phyloP scores from a whole-genome alignment of 2,797 vertebrate species.

The Cyclura pinguis region DNA sequence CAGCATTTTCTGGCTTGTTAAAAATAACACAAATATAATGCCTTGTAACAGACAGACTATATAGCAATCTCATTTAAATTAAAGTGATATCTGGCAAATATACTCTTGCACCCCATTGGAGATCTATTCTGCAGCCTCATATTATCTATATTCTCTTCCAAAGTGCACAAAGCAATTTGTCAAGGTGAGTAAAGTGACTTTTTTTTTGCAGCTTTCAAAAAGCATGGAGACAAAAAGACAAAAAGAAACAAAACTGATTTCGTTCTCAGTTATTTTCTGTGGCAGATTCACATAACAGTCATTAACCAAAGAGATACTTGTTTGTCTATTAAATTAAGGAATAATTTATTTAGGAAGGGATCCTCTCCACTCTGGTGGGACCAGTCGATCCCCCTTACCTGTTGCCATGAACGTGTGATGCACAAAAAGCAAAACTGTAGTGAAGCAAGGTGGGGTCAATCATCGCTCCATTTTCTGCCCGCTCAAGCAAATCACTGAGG shows the following conservation, averaged over 20 bases:
- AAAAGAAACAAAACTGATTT: conserved; percentile 66
- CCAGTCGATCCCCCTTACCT: conserved; percentile 83
- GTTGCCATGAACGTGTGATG: conserved; percentile 98
- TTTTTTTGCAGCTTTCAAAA: conserved; percentile 63
- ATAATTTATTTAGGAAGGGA: conserved; percentile 66
- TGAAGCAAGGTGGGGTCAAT: conserved; percentile 99
- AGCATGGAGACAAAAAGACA: conserved; percentile 69
- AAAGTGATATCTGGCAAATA: conserved; percentile 18
- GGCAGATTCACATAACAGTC: not conserved
- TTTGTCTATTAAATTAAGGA: conserved; percentile 66
- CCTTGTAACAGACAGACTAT: not conserved
- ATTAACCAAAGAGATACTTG: too few species aligned
- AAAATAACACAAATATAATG: not conserved
- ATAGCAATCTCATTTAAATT: conserved; percentile 42
- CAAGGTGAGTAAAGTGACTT: conserved; percentile 55
- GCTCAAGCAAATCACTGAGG: conserved; percentile 94
- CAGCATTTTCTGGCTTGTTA: not conserved
- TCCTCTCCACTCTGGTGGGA: conserved; percentile 53
- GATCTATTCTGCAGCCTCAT: not conserved
- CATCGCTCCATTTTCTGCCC: conserved; percentile 98
- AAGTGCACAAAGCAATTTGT: conserved; percentile 44
- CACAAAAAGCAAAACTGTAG: conserved; percentile 99
- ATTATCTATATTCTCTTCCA: conserved; percentile 24
- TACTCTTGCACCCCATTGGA: conserved; percentile 33
- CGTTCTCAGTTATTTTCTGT: conserved; percentile 68